Evolutionary conservation across 2,888 invertebrate species (phyloP).

Genomic region (Caenorhabditis parvicauda): DNA sequence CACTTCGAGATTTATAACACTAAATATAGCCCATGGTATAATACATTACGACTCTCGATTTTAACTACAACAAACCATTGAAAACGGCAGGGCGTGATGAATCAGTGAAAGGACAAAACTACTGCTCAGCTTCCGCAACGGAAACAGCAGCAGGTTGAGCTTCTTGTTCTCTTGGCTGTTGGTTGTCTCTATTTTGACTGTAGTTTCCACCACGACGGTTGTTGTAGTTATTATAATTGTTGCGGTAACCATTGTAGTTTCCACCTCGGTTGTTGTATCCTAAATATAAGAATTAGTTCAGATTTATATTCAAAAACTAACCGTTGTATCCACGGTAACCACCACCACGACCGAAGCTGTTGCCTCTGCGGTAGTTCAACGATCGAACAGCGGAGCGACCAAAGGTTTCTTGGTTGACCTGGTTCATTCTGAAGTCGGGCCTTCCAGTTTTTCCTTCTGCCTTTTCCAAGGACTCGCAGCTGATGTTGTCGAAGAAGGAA

Average conservation of each 20-base stretch:
- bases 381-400: conserved; percentile 58
- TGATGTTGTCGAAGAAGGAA: conserved; percentile 98
- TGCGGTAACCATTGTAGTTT: conserved; percentile 21
- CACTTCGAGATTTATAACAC: no score
- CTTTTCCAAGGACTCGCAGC: conserved; percentile 79
- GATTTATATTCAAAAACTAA: conserved; percentile 1
- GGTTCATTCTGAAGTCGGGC: conserved; percentile 60
- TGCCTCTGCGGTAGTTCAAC: conserved; percentile 45
- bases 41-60: no score
- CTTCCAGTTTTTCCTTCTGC: conserved; percentile 56
- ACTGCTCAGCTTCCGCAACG: conserved; percentile 16
- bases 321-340: conserved; percentile 34
- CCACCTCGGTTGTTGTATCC: conserved; percentile 21
- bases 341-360: conserved; percentile 35
- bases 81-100: no score
- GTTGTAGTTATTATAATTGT: conserved; percentile 15
- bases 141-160: no score
- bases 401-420: conserved; percentile 62
- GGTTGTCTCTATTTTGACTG: conserved; percentile 7
- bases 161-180: conserved; percentile 10
- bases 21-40: no score
- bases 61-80: no score
- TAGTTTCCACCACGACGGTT: conserved; percentile 19
- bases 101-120: no score
- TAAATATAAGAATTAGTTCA: conserved; percentile 1